Base-by-base conservation (phyloP, 1,140 invertebrate genomes). In the Drosophila nigromelanica region DNA sequence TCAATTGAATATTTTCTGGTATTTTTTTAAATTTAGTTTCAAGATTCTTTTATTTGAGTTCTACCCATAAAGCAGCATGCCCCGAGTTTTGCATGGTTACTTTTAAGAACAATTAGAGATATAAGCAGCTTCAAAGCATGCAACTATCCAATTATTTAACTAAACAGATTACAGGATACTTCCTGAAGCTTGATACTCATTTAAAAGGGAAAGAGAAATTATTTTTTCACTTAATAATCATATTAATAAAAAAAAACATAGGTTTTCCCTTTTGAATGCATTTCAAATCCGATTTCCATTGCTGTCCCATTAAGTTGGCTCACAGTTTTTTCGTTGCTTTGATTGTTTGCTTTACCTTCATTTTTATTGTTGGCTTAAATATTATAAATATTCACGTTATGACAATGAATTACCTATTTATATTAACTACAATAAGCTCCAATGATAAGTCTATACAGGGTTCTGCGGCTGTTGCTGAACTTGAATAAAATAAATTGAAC, bases 281-380 rank as follows among this genome's bases (percentile, higher is more conserved):
- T 27, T 55, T 68, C 48, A 47, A 59, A 67, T 66, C 42, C 15
- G 37, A 27, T 42, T 56, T 51, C 4, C n/a, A n/a, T 14, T 43
- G 24, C 18, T 35, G 55, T 37, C 45, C 21, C n/a, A 51, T 55
- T 73, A 61, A 55, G n/a, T 61, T 47, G 40, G 56, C 37, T 11
- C 6, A 52, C 4, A 33, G 12, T 7, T n/a, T 27, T 52, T 33
- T 14, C 12, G 10, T 35, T 15, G 14, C 56, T 50, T 59, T 27
- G 24, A 2, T 15, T 37, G 4, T 14, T 21, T 21, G 8, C 43
- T 33, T 33, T 15, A 14, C 14, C 24, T 8, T 24, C 12, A 11
- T 60, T 69, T 73, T 61, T 60, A 73, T 73, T 62, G 54, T 51
- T 27, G 48, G 12, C 35, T 55, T 56, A 50, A 68, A 60, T 56